Evolutionary conservation across 2,797 vertebrate species (phyloP).

Genomic region (Coendou prehensilis): DNA sequence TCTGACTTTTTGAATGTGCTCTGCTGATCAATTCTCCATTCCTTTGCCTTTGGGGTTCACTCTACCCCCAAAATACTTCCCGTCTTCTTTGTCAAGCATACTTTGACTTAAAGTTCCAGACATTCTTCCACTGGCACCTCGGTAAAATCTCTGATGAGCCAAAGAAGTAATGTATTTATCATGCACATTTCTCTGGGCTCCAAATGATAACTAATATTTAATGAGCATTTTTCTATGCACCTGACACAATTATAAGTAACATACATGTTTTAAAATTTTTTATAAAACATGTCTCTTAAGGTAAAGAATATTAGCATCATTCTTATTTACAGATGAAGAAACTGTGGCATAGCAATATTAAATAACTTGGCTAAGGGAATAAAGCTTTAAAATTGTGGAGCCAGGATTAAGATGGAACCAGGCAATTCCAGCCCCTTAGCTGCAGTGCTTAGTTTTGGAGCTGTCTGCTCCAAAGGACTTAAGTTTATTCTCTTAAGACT

Average conservation of each 20-base stretch:
- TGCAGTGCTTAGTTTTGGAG: not conserved
- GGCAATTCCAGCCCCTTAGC: not conserved
- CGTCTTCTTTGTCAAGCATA: not conserved
- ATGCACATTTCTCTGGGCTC: not conserved
- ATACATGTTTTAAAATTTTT: conserved; percentile 32
- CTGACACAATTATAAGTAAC: not conserved
- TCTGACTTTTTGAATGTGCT: not conserved
- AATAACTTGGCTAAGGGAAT: not conserved
- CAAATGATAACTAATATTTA: conserved; percentile 25
- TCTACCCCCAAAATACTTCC: not conserved
- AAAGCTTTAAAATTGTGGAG: not conserved
- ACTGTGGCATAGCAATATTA: not conserved
- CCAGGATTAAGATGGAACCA: not conserved
- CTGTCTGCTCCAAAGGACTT: not conserved
- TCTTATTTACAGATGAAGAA: not conserved
- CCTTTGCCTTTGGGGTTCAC: not conserved
- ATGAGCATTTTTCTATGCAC: not conserved
- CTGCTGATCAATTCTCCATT: not conserved
- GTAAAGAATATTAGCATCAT: not conserved
- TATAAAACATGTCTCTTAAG: not conserved
- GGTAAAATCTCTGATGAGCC: not conserved
- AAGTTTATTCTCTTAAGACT: not conserved
- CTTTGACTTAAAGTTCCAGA: not conserved
- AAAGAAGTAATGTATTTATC: not conserved
- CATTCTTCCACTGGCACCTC: not conserved